Evolutionary conservation across 2,797 vertebrate species (phyloP), one percentile per base, ranked within the genome.

Genomic region (Trematomus bernacchii): DNA sequence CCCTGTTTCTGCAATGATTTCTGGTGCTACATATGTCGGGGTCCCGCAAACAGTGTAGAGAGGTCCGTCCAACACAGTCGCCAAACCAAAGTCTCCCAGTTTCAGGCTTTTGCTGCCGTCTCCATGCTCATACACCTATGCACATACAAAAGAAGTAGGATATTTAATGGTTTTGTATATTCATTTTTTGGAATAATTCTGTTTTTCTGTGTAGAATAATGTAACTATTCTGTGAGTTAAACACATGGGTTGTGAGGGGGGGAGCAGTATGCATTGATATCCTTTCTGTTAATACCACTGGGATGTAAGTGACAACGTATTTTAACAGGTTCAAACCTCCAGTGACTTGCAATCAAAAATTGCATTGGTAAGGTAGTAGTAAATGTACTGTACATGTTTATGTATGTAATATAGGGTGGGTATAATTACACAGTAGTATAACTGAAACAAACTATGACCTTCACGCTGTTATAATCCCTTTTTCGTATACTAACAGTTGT

Each of bases 1-100:
- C 98, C 98, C 98, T 79, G 97, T 98, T 93, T 99, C 98, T 85
- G 97, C 96, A 9, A 99, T 99, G 88, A 99, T 99, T 94, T 99
- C 98, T 66, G 98, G 98, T 94, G 98, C 98, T 96, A 99, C 98
- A 84, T 99, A 99, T 84, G 98, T 99, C 37, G 98, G 98, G 30
- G 98, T 99, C 52, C 98, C 98, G 60, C 98, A 99, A 80, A 99
- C 97, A 7, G 98, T 99, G 83, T 98, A 97, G 14, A 99, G 94
- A 46, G 98, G 97, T 77, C 98, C 98, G 11, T 99, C 98, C 42
- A 98, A 97, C 84, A 97, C 95, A 1, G 97, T 99, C 55, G 98
- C 98, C 87, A 99, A 89, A 64, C 98, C 98, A 80, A 99, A 99
- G 94, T 99, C 98, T 68, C 98, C 98, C 67, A 99, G 77, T 83